Evolutionary conservation across 2,797 vertebrate species (phyloP).

Genomic region (Botia almorhae): DNA sequence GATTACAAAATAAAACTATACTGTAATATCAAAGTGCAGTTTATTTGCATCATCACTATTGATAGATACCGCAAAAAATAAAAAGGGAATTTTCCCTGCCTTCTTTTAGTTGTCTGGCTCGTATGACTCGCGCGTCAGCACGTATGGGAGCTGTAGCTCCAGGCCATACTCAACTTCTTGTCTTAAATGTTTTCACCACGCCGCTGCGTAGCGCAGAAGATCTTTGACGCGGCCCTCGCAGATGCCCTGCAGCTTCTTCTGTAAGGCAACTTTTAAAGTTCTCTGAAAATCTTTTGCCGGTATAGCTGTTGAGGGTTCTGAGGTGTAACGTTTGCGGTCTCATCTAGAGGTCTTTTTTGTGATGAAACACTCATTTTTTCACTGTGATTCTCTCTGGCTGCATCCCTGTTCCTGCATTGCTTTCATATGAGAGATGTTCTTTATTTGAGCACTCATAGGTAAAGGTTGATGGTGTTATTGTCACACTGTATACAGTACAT

Average conservation of each 20-base stretch:
- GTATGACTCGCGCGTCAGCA: slow-evolving; percentile 42
- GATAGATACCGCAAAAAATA: background rate
- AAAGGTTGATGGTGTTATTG: background rate
- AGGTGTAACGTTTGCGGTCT: background rate
- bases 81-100: slow-evolving; percentile 16
- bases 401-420: background rate
- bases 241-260: slow-evolving; percentile 21
- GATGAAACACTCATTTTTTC: background rate
- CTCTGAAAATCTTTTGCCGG: background rate
- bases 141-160: slow-evolving; percentile 16
- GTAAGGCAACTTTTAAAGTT: slow-evolving; percentile 28
- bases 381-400: background rate
- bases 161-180: slow-evolving; percentile 26
- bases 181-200: slow-evolving; percentile 31
- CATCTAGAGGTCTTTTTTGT: background rate
- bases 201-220: slow-evolving; percentile 13
- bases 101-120: background rate
- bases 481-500: background rate
- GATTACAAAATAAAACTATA: background rate
- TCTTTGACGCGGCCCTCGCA: slow-evolving; percentile 12
- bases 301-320: slow-evolving; percentile 1
- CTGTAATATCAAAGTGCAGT: background rate
- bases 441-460: background rate
- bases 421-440: slow-evolving; percentile 12
- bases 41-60: background rate